A percentile compares a stretch with the other conserved stretches of the same genome.
phyloP scores from a whole-genome alignment of 1,140 invertebrate species.

The Spodoptera frugiperda region DNA sequence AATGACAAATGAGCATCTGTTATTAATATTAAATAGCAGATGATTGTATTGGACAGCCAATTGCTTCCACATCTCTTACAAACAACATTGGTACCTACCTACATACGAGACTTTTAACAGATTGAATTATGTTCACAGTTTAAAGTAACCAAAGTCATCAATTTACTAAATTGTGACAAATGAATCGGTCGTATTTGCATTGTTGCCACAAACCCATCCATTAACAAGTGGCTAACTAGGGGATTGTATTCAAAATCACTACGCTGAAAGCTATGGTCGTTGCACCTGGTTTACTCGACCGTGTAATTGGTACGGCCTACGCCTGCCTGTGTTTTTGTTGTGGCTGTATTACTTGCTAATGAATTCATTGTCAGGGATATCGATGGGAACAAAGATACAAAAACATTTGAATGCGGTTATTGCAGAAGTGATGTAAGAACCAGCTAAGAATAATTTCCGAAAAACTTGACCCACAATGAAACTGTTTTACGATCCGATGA shows the following conservation, averaged over 20 bases:
- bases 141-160: constrained; percentile 47
- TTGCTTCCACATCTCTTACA: not conserved
- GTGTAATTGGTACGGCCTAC: constrained; percentile 63
- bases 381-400: not conserved
- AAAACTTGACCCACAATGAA: not conserved
- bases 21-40: constrained; percentile 17
- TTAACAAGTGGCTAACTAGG: constrained; percentile 54
- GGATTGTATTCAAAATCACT: constrained; percentile 63
- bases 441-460: no score
- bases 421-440: not conserved
- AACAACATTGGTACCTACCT: not conserved
- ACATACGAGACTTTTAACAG: not conserved
- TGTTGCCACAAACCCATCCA: constrained; percentile 48
- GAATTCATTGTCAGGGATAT: constrained; percentile 39
- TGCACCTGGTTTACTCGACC: constrained; percentile 66
- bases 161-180: constrained; percentile 40
- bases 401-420: not conserved
- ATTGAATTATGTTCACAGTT: not conserved
- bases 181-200: constrained; percentile 46
- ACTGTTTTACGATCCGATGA: not conserved
- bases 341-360: constrained; percentile 41
- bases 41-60: constrained; percentile 6
- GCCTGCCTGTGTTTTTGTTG: constrained; percentile 42
- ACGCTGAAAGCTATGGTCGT: constrained; percentile 56
- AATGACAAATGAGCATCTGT: constrained; percentile 20